Conservation (phyloP, 2,797 vertebrate species). For the Nothura maculosa region DNA sequence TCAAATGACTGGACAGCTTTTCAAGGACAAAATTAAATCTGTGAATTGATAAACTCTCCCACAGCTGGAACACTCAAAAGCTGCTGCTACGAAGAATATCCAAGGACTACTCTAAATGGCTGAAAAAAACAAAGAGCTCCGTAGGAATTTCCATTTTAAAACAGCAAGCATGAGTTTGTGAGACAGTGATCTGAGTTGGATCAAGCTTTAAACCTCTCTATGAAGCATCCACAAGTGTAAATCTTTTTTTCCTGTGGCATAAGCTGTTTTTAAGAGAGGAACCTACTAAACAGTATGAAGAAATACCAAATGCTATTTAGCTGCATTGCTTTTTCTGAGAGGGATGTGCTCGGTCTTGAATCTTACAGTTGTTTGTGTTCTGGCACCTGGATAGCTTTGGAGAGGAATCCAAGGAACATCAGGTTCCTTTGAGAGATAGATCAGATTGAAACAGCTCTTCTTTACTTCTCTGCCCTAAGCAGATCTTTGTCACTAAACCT, state of each 20-base stretch:
- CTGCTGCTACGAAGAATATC: not conserved
- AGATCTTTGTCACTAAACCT: not conserved
- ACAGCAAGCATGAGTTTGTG: not conserved
- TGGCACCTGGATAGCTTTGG: too few relatives aligned
- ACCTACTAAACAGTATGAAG: fast-evolving
- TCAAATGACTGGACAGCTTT: not conserved
- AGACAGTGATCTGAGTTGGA: not conserved
- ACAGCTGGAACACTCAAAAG: not conserved
- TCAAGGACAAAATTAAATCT: not conserved
- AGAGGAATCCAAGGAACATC: not conserved
- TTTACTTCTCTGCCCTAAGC: not conserved
- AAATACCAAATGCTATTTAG: not conserved
- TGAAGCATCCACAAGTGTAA: not conserved
- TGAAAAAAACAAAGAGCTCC: not conserved
- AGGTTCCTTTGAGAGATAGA: fast-evolving
- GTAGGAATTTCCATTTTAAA: not conserved
- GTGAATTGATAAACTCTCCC: not conserved
- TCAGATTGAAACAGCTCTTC: not conserved
- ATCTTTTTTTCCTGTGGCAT: not conserved
- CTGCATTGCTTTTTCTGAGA: fast-evolving
- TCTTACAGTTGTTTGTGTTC: fast-evolving
- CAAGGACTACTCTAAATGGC: not conserved
- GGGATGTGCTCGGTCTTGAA: not conserved
- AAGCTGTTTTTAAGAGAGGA: not conserved
- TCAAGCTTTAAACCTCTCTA: not conserved